Evolutionary conservation across 2,113 vertebrate species (phyloP).

Genomic region (Urocitellus parryii): DNA sequence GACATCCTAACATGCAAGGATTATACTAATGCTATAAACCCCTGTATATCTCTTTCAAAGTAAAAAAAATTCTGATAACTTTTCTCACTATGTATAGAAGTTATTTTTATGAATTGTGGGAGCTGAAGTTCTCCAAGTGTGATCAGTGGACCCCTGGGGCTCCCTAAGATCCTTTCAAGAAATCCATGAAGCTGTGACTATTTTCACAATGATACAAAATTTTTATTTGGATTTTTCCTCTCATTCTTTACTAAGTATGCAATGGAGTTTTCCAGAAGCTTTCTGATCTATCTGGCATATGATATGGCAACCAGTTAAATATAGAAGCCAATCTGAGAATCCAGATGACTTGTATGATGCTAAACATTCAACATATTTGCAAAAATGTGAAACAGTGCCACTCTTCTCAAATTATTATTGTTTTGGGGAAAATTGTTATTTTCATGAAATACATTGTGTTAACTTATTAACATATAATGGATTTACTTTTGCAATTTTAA

Average conservation of each 20-base stretch:
- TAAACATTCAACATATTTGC: neutral
- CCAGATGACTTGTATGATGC: neutral
- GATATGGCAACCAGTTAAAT: neutral
- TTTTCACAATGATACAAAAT: neutral
- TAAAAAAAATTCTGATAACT: neutral
- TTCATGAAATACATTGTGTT: slow-evolving; percentile 1
- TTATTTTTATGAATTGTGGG: neutral
- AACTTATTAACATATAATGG: neutral
- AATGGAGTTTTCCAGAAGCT: neutral
- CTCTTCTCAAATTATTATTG: slow-evolving; percentile 22
- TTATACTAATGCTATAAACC: neutral
- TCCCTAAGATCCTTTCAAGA: neutral
- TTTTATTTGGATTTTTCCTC: neutral
- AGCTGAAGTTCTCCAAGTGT: neutral
- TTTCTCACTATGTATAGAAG: neutral
- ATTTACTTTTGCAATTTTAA: slow-evolving; percentile 14
- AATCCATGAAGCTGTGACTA: neutral
- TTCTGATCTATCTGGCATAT: neutral
- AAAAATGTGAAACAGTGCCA: neutral
- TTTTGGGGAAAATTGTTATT: slow-evolving; percentile 45
- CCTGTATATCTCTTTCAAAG: neutral
- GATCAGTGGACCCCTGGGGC: neutral
- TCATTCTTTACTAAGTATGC: neutral
- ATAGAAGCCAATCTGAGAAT: neutral
- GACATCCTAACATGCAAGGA: neutral